A percentile compares a stretch with the other conserved stretches of the same genome.
Evolutionary conservation across 2,888 invertebrate species (phyloP).

Genomic region (Drosophila prolongata): DNA sequence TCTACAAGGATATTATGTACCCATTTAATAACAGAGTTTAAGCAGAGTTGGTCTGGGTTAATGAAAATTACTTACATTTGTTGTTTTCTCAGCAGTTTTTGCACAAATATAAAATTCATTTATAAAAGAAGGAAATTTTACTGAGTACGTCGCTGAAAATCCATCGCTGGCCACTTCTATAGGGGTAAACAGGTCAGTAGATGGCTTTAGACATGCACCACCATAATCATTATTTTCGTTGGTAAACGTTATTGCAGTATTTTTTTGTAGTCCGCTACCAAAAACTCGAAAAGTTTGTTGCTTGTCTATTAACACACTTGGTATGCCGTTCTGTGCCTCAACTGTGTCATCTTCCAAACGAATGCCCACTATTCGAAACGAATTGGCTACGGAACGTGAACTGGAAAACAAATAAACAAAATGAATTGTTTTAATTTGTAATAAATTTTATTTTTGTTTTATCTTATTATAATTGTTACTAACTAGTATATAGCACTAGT

Average conservation of each 20-base stretch:
- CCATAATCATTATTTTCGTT: constrained; percentile 86
- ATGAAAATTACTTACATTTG: constrained; percentile 10
- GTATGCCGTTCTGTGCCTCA: constrained; percentile 86
- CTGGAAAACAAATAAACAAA: constrained; percentile 15
- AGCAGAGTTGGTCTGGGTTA: too few relatives aligned
- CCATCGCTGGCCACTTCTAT: constrained; percentile 83
- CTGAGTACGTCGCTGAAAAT: constrained; percentile 86
- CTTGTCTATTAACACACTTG: constrained; percentile 88
- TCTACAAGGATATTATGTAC: too few relatives aligned
- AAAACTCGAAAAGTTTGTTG: constrained; percentile 89
- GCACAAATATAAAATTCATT: constrained; percentile 86
- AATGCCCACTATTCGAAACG: constrained; percentile 54
- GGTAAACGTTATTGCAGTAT: constrained; percentile 90
- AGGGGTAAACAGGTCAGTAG: constrained; percentile 73
- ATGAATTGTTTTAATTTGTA: not conserved
- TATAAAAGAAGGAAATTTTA: constrained; percentile 85
- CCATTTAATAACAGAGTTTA: too few relatives aligned
- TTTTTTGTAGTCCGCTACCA: constrained; percentile 88
- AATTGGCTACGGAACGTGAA: constrained; percentile 5
- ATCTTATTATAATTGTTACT: too few relatives aligned
- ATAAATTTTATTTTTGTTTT: not conserved
- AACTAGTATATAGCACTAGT: too few relatives aligned
- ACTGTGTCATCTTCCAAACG: constrained; percentile 57
- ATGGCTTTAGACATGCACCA: constrained; percentile 86
- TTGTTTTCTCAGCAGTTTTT: constrained; percentile 82